Percentiles rank a stretch among this genome's conserved stretches.
These are phyloP conservation scores for Nothocercus julius DNA, from an alignment of 2,113 vertebrate genomes.

Conservation along the genomic window DNA sequence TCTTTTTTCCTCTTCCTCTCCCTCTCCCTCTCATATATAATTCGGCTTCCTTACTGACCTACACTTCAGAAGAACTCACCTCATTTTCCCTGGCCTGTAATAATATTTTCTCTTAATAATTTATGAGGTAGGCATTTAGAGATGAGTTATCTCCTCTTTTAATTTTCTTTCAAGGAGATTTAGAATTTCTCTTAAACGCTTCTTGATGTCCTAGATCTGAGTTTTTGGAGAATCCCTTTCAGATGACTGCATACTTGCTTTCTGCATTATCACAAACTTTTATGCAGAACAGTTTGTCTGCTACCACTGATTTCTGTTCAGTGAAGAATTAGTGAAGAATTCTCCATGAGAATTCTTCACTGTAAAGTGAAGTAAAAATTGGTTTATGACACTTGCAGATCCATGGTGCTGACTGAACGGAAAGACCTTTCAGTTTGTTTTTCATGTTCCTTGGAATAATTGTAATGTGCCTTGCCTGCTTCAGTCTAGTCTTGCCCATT, in stretches of 20 bases:
- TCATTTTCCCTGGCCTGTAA: slow-evolving; percentile 1
- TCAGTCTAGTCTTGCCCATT: background rate
- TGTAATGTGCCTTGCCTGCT: background rate
- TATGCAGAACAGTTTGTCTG: background rate
- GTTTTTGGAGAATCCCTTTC: slow-evolving; percentile 24
- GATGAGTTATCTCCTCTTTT: slow-evolving; percentile 14
- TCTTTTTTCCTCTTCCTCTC: background rate
- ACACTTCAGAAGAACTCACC: slow-evolving; percentile 16
- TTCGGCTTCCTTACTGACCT: background rate
- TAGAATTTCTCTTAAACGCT: slow-evolving; percentile 49
- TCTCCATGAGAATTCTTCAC: fast-evolving
- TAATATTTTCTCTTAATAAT: slow-evolving; percentile 55
- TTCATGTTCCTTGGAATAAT: background rate
- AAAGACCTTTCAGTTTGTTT: background rate
- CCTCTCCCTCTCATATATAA: background rate
- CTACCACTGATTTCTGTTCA: background rate
- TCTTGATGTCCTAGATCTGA: slow-evolving; percentile 16
- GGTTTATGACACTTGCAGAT: background rate
- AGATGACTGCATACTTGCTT: background rate
- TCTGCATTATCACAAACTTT: background rate
- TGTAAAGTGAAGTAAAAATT: background rate
- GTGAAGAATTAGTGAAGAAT: background rate
- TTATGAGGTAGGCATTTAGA: background rate
- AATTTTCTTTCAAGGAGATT: slow-evolving; percentile 55
- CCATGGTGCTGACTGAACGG: background rate